Evolutionary conservation across 2,797 vertebrate species (phyloP), one percentile per base, ranked within the genome.

Genomic region (Acanthiza pusilla): DNA sequence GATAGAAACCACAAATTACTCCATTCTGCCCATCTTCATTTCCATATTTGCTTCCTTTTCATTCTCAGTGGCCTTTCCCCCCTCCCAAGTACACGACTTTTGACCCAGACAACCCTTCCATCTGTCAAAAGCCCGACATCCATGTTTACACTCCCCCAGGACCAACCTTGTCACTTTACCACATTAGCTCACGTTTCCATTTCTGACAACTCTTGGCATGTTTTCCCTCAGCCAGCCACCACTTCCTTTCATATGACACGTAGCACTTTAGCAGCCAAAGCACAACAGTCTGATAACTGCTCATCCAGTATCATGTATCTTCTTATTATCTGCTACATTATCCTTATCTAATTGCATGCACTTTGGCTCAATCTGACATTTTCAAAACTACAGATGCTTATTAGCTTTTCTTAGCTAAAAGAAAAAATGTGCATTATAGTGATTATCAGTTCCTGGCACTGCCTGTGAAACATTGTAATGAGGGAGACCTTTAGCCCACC

Each of bases 311-410:
- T 51, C 47, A 62, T 19, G 45, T 40, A 75, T 73, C 94, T 94
- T 57, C 92, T 93, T 72, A 88, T 87, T 79, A 91, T 88, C 88
- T 76, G 65, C 72, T 66, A 86, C 71, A 73, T 95, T 93, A 89
- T 95, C 93, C 91, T 93, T 94, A 95, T 93, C 87, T 96, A 92
- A 95, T 45, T 94, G 88, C 36, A 19, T 57, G 89, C 90, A 89
- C 94, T 96, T 87, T 85, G 95, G 83, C 89, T 88, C 89, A 75
- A 38, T 72, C 25, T 87, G 85, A 95, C 91, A 88, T 85, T 88
- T 83, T 92, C 89, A 87, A 90, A 95, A 93, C 21, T 79, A 81
- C 83, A 94, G 55, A 58, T 80, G 86, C 93, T 97, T 94, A 95
- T 94, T 81, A 97, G 83, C 50, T 57, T 43, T 91, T 66, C 89